Evolutionary conservation across 2,113 vertebrate genomes (phyloP).

Genomic region (Taurulus bubalis): DNA sequence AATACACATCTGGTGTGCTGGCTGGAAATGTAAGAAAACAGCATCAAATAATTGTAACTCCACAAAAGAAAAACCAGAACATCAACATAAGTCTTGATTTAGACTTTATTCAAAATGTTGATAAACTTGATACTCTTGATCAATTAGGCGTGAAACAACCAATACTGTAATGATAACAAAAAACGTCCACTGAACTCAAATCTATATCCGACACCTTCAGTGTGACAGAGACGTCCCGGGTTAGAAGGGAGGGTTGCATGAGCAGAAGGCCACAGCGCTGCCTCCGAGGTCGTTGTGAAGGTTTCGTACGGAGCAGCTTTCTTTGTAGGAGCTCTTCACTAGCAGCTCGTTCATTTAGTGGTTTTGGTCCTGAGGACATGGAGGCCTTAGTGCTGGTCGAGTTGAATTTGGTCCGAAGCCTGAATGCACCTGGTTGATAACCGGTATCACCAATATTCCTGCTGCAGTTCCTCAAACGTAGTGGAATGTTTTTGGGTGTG

Average conservation of each 20-base stretch:
- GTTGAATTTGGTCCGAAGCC: constrained; percentile 68
- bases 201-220: constrained; percentile 41
- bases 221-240: not conserved
- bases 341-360: constrained; percentile 70
- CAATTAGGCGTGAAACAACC: constrained; percentile 70
- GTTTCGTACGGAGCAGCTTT: constrained; percentile 24
- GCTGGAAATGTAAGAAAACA: not conserved
- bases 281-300: constrained; percentile 32
- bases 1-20: not conserved
- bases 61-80: constrained; percentile 9
- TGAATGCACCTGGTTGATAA: constrained; percentile 27
- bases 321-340: constrained; percentile 36
- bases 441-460: constrained; percentile 25
- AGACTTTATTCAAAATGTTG: constrained; percentile 78
- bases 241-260: constrained; percentile 39
- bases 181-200: constrained; percentile 41
- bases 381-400: constrained; percentile 28
- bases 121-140: constrained; percentile 75
- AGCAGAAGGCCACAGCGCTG: constrained; percentile 7
- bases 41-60: not conserved
- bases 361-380: constrained; percentile 71
- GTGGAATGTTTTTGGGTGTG: constrained; percentile 47
- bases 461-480: constrained; percentile 29
- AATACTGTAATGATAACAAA: constrained; percentile 78
- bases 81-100: constrained; percentile 51